Evolutionary conservation across 2,888 invertebrate genomes (phyloP).

Genomic region (Epiperipatus broadwayi): DNA sequence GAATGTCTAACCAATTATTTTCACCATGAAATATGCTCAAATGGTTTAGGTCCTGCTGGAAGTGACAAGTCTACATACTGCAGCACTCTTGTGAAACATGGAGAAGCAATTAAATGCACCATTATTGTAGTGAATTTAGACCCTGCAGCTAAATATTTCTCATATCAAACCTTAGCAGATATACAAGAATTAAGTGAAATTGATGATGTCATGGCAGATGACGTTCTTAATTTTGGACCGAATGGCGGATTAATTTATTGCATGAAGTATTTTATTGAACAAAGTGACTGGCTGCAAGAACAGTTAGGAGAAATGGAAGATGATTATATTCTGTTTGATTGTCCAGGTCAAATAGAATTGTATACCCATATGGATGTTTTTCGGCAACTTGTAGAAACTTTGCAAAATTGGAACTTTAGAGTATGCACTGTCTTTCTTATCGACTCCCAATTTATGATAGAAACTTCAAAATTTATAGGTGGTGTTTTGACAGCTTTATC

Average conservation of each 20-base stretch:
- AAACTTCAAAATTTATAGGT: constrained; percentile 82
- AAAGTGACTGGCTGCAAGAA: constrained; percentile 71
- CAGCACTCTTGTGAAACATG: constrained; percentile 64
- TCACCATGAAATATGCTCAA: constrained; percentile 70
- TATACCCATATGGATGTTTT: constrained; percentile 87
- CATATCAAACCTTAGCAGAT: constrained; percentile 74
- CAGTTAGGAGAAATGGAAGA: constrained; percentile 64
- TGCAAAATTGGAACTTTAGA: constrained; percentile 67
- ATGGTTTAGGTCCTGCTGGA: constrained; percentile 89
- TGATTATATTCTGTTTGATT: constrained; percentile 91
- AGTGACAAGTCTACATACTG: constrained; percentile 97
- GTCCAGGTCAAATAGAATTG: constrained; percentile 90
- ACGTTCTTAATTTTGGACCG: constrained; percentile 77
- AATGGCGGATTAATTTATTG: constrained; percentile 92
- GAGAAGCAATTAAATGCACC: constrained; percentile 41
- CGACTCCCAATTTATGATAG: constrained; percentile 92
- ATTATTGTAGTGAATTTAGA: constrained; percentile 85
- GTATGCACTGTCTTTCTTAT: constrained; percentile 79
- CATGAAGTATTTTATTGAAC: constrained; percentile 79
- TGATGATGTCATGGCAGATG: constrained; percentile 93
- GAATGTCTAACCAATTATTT: too few relatives aligned
- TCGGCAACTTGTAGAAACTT: constrained; percentile 49
- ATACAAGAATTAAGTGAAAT: constrained; percentile 78
- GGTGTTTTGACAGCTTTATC: constrained; percentile 87
- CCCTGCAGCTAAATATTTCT: constrained; percentile 91